Conservation (phyloP, 1,140 invertebrate species). For the Drosophila setifemur region DNA sequence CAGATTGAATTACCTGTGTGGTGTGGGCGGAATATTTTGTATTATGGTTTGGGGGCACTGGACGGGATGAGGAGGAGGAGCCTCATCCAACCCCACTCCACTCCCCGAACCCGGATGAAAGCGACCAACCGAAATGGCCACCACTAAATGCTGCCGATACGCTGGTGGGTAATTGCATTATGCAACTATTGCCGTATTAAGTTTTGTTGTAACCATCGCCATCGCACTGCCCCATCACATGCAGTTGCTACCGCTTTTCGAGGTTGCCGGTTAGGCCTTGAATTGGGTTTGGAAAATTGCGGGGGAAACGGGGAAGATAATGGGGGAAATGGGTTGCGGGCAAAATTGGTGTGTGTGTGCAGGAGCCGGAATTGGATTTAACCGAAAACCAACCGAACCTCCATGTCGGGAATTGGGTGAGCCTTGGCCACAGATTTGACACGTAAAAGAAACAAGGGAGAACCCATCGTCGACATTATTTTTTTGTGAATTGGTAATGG, state of each 20-base stretch:
- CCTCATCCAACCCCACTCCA: constrained; percentile 8
- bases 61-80: neutral
- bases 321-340: neutral
- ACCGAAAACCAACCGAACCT: constrained; percentile 50
- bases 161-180: constrained; percentile 75
- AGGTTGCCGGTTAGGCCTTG: constrained; percentile 1
- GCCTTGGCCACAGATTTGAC: constrained; percentile 61
- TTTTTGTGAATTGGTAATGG: constrained; percentile 37
- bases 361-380: constrained; percentile 72
- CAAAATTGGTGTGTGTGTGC: constrained; percentile 32
- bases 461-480: neutral
- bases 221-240: constrained; percentile 19
- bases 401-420: constrained; percentile 5
- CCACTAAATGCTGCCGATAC: constrained; percentile 62
- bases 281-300: neutral
- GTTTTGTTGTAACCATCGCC: constrained; percentile 67
- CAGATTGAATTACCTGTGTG: constrained; percentile 75
- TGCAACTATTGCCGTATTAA: constrained; percentile 78
- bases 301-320: neutral
- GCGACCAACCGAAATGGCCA: constrained; percentile 31
- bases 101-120: constrained; percentile 28
- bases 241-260: too few species aligned
- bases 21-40: neutral
- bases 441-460: constrained; percentile 19
- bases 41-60: neutral